Base-by-base conservation (phyloP, 2,797 vertebrate species). In the Enteromius thamalakanensis region DNA sequence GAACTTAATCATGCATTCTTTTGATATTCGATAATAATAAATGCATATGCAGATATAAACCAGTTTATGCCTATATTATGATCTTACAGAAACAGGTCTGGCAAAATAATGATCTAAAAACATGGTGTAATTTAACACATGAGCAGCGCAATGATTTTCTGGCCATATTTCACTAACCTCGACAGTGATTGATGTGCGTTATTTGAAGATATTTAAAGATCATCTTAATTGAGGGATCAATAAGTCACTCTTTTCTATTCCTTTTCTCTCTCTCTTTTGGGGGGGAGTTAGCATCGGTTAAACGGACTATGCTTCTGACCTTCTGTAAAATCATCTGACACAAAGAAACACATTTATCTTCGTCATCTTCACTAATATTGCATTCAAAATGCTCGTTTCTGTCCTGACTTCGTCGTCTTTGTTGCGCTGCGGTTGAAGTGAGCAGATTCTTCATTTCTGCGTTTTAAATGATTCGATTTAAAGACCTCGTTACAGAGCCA, bases 141-240 rank as follows among this genome's bases (percentile, higher is more conserved):
- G 82, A 74, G 67, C 60, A 69, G 51, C 70, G 86, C 74, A 85
- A 75, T 89, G 74, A 87, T 87, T 83, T 82, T 86, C 87, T 82
- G 81, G 60, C 68, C 84, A 85, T 79, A 82, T 87, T 71, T 88
- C 80, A 42, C 12, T 17, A 80, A 12, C 14, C 53, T 2, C 88
- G 91, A 90, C 90, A 90, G 45, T 92, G 89, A 92, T 80, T 87
- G 81, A 92, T 89, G 88, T 76, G 82, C 76, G 17, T 42, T 83
- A 32, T n/a, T 83, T 71, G 40, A 60, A 29, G 14, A 82, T 85
- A 86, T 91, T 89, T 79, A 86, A 89, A 90, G 86, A 72, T 81
- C 76, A 89, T 87, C 88, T 89, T 91, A 87, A 93, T 86, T 91
- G 84, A 91, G 87, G 89, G 88, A 90, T 93, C 89, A 81, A 93